Base-by-base conservation (phyloP, 2,888 invertebrate genomes). In the Aelia acuminata region DNA sequence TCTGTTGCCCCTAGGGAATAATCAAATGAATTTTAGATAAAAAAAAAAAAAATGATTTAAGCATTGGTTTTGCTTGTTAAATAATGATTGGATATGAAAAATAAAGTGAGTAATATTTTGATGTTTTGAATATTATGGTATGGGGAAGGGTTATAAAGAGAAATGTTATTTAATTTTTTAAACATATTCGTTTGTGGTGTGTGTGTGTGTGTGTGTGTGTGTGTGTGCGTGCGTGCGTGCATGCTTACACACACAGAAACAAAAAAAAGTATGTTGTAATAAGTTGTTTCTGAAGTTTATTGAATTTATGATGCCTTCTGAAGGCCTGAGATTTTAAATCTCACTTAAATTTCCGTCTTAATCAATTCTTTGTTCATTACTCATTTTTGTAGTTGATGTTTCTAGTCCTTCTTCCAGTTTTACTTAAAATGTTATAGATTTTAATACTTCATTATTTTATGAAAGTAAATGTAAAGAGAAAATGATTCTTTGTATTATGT, bases 261-360 rank as follows among this genome's bases (percentile, higher is more conserved):
- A n/a, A n/a, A n/a, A 85, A 86, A 87, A 63, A 39, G 35, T 53
- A 85, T 26, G 85, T 53, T 53, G 63, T 70, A 87, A 70, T 87
- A 70, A 87, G 87, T 70, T 87, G 70, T 70, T 87, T 87, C 70
- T 57, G 70, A 85, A 85, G 50, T 85, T 87, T 87, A 87, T 53
- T 87, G 87, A 70, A 63, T 87, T 63, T 87, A 48, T 48, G 39
- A 70, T 47, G 87, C 63, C 70, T 70, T 87, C 75, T 85, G 88
- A 89, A 85, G 85, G 63, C 84, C 49, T 85, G 89, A 89, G 89
- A 89, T 89, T 89, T 39, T 50, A 88, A 89, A 89, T 89, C 89
- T 89, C 89, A 86, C 80, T 85, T 85, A 84, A 89, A 88, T 88
- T 87, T 89, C 89, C 89, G 89, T 89, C 89, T 89, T 48, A 84